Conservation (phyloP, 2,797 vertebrate genomes). For the Ceryle rudis region DNA sequence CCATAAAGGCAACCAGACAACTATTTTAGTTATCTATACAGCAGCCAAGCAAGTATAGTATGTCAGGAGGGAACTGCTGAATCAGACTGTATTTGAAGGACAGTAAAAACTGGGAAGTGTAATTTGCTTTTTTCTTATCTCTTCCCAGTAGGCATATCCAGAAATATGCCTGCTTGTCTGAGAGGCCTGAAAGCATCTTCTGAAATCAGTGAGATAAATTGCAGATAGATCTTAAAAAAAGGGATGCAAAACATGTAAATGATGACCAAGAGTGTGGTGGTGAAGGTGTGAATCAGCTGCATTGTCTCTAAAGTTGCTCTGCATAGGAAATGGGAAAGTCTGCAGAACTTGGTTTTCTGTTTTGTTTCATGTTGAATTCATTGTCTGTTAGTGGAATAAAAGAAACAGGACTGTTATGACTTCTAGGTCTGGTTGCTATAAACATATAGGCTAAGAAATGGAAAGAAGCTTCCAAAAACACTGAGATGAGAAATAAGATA, state of each 20-base stretch:
- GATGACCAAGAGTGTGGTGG: not conserved
- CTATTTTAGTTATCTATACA: not conserved
- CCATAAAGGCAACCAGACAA: not conserved
- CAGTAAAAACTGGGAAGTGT: not conserved
- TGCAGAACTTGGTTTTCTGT: not conserved
- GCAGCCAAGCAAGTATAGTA: not conserved
- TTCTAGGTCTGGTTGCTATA: not conserved
- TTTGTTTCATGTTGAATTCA: not conserved
- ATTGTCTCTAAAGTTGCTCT: not conserved
- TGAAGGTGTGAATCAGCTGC: rapidly evolving
- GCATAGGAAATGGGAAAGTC: not conserved
- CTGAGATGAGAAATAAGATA: not conserved
- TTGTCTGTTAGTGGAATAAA: not conserved
- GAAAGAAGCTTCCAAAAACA: not conserved
- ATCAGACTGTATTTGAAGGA: not conserved
- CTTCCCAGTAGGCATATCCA: not conserved
- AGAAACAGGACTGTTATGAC: not conserved
- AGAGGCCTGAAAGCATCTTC: not conserved
- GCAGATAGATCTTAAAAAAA: not conserved
- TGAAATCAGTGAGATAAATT: not conserved
- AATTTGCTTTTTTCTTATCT: not conserved
- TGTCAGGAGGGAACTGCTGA: not conserved
- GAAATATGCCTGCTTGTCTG: not conserved
- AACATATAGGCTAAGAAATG: not conserved
- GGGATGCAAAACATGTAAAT: not conserved